These are phyloP conservation scores for Drosophila sproati DNA, from an alignment of 1,140 invertebrate genomes.

Conservation along the genomic window DNA sequence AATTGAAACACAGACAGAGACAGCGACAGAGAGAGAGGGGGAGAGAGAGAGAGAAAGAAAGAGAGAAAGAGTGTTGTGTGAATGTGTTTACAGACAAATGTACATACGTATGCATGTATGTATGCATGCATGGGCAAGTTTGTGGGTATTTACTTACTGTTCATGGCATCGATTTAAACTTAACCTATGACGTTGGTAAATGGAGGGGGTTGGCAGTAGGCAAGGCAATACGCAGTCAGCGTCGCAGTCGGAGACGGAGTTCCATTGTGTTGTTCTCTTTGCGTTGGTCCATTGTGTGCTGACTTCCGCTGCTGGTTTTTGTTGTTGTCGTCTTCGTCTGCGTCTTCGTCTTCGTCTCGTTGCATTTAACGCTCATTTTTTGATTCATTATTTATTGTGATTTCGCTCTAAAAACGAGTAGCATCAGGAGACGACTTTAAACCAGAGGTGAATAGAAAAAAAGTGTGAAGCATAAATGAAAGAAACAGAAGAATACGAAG, in stretches of 20 bases:
- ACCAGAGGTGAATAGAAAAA: conserved; percentile 43
- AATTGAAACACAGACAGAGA: conserved; percentile 30
- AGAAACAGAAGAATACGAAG: conserved; percentile 15
- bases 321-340: conserved; percentile 24
- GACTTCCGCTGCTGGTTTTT: conserved; percentile 75
- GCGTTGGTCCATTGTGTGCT: conserved; percentile 70
- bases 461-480: conserved; percentile 67
- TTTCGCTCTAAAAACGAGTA: conserved; percentile 70
- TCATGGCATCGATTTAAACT: conserved; percentile 77
- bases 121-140: conserved; percentile 17
- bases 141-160: conserved; percentile 72
- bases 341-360: conserved; percentile 47
- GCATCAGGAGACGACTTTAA: conserved; percentile 53
- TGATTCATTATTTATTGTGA: conserved; percentile 84
- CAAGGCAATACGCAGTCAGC: background rate
- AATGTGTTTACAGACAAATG: conserved; percentile 15
- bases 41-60: no score
- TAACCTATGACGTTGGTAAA: conserved; percentile 50
- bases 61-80: background rate
- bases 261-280: conserved; percentile 41
- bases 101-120: background rate
- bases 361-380: conserved; percentile 84
- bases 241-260: conserved; percentile 13
- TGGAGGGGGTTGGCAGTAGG: conserved; percentile 32
- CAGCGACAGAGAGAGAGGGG: background rate